Percentiles rank a stretch among this genome's conserved stretches.
Evolutionary conservation across 2,113 vertebrate species (phyloP).

Genomic region (Carlito syrichta): DNA sequence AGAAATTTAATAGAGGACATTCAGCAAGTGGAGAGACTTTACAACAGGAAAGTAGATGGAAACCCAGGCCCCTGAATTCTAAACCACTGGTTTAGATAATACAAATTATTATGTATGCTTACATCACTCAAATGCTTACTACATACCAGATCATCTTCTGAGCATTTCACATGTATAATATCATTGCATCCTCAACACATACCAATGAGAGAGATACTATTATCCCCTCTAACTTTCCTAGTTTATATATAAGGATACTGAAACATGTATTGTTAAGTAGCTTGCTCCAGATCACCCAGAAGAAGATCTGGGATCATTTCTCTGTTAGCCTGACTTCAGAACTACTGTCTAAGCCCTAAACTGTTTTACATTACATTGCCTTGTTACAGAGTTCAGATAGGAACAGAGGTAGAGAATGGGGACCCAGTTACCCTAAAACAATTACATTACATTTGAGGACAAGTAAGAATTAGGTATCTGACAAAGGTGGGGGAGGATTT

Average conservation of each 20-base stretch:
- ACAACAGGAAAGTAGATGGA: background rate
- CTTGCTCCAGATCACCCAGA: background rate
- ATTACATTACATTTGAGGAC: background rate
- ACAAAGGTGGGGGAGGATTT: background rate
- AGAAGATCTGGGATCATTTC: background rate
- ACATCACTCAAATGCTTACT: background rate
- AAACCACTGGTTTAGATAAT: background rate
- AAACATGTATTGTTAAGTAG: background rate
- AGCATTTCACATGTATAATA: background rate
- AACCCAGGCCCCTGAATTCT: background rate
- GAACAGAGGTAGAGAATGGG: background rate
- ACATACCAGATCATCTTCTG: background rate
- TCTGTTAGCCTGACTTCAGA: background rate
- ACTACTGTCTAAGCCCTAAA: background rate
- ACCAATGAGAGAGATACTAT: background rate
- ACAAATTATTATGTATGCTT: background rate
- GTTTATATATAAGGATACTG: background rate
- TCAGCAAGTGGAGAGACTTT: background rate
- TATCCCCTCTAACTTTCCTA: background rate
- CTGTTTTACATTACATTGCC: background rate
- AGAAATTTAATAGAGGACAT: background rate
- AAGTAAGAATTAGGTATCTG: background rate
- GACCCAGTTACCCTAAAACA: background rate
- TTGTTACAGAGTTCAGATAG: background rate
- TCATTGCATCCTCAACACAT: background rate